phyloP scores from a whole-genome alignment of 2,113 vertebrate genomes.

The Rostratula benghalensis region DNA sequence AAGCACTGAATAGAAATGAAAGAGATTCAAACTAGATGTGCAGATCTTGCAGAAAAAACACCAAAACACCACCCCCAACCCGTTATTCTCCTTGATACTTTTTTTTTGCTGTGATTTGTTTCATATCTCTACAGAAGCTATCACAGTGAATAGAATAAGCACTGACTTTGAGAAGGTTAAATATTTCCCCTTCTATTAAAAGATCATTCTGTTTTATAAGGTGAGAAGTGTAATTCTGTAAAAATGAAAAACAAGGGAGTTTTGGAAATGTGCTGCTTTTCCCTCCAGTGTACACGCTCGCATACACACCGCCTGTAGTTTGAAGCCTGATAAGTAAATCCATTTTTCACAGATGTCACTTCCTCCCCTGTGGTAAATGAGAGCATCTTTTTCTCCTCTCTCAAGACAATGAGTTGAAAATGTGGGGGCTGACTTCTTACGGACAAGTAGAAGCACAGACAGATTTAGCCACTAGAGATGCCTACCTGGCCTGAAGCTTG shows the following conservation, averaged over 20 bases:
- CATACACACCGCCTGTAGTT: background rate
- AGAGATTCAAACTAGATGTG: conserved; percentile 2
- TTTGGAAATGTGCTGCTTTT: conserved; percentile 9
- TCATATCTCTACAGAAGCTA: background rate
- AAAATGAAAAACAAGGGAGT: background rate
- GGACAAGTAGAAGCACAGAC: background rate
- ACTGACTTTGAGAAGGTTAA: conserved; percentile 21
- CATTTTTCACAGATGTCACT: conserved; percentile 27
- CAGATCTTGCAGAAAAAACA: background rate
- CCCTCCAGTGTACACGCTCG: background rate
- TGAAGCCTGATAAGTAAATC: conserved; percentile 17
- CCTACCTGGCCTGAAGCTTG: background rate
- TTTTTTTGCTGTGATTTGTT: background rate
- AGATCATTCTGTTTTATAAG: background rate
- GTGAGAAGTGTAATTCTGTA: background rate
- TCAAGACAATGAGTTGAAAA: background rate
- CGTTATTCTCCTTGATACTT: background rate
- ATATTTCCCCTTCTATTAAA: background rate
- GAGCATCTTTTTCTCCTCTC: background rate
- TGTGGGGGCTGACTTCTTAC: background rate
- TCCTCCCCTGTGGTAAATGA: background rate
- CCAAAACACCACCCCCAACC: background rate
- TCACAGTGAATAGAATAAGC: background rate
- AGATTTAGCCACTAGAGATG: background rate
- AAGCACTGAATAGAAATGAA: conserved; percentile 69